phyloP scores from a whole-genome alignment of 1,140 invertebrate species.

The Drosophila erecta region DNA sequence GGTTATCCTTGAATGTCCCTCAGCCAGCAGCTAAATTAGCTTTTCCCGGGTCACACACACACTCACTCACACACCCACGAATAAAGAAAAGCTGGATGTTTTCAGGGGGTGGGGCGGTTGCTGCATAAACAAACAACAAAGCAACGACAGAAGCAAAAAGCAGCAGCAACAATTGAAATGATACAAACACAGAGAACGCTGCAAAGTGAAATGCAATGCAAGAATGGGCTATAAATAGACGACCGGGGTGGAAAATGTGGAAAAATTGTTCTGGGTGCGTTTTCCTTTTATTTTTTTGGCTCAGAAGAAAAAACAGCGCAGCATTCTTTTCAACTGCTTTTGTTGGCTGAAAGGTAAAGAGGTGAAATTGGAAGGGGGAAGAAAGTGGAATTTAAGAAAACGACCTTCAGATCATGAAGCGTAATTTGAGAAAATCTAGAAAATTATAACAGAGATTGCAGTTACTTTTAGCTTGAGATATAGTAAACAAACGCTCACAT shows the following conservation, averaged over 20 bases:
- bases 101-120: background rate
- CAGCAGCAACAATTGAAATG: slow-evolving; percentile 69
- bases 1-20: slow-evolving; percentile 59
- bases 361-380: background rate
- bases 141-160: slow-evolving; percentile 14
- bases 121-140: slow-evolving; percentile 30
- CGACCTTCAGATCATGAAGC: slow-evolving; percentile 10
- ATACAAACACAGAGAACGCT: slow-evolving; percentile 57
- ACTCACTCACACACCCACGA: background rate
- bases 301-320: slow-evolving; percentile 5
- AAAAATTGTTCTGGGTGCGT: slow-evolving; percentile 16
- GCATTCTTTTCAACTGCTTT: slow-evolving; percentile 20
- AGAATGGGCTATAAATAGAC: slow-evolving; percentile 46
- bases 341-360: background rate
- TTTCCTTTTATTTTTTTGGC: background rate
- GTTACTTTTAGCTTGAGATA: too few relatives aligned
- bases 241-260: slow-evolving; percentile 3
- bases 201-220: slow-evolving; percentile 42
- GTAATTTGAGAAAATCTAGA: background rate
- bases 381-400: background rate
- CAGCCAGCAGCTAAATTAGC: slow-evolving; percentile 66
- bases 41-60: slow-evolving; percentile 50
- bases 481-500: too few relatives aligned
- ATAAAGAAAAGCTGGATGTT: slow-evolving; percentile 9
- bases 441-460: too few relatives aligned